phyloP scores from a whole-genome alignment of 2,797 vertebrate genomes.

The Oophaga sylvatica region DNA sequence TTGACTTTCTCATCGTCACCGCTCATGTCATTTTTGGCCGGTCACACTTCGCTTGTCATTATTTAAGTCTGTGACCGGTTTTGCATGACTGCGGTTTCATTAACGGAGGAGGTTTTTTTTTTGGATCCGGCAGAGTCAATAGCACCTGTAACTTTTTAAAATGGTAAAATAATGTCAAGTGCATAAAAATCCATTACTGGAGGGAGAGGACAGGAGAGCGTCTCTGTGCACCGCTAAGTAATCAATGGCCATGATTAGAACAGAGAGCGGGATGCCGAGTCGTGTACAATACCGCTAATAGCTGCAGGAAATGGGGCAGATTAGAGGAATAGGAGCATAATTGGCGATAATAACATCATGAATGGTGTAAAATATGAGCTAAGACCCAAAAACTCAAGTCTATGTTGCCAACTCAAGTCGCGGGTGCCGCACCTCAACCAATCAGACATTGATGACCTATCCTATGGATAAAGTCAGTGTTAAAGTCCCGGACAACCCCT shows the following conservation, averaged over 20 bases:
- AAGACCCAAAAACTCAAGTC: neutral
- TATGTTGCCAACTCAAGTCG: neutral
- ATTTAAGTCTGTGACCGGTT: conserved; percentile 7
- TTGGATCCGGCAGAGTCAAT: conserved; percentile 6
- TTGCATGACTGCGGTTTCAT: conserved; percentile 42
- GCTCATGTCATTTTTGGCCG: conserved; percentile 27
- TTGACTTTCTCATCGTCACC: conserved; percentile 47
- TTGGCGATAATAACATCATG: neutral
- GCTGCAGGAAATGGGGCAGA: neutral
- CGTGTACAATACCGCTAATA: neutral
- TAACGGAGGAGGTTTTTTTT: conserved; percentile 14
- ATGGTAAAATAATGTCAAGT: conserved; percentile 40
- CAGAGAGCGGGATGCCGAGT: neutral
- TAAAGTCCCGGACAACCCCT: too few species aligned
- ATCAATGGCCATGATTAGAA: neutral
- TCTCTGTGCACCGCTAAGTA: neutral
- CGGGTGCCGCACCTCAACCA: too few species aligned
- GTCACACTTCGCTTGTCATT: conserved; percentile 35
- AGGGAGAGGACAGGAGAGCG: neutral
- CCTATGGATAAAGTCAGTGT: too few species aligned
- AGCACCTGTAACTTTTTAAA: conserved; percentile 31
- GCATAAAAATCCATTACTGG: conserved; percentile 60
- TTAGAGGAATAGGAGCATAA: neutral
- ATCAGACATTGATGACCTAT: too few species aligned
- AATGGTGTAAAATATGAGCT: neutral